A percentile compares a stretch with the other conserved stretches of the same genome.
These are phyloP conservation scores for Colletes gigas DNA, from an alignment of 1,140 invertebrate genomes.

Conservation along the genomic window DNA sequence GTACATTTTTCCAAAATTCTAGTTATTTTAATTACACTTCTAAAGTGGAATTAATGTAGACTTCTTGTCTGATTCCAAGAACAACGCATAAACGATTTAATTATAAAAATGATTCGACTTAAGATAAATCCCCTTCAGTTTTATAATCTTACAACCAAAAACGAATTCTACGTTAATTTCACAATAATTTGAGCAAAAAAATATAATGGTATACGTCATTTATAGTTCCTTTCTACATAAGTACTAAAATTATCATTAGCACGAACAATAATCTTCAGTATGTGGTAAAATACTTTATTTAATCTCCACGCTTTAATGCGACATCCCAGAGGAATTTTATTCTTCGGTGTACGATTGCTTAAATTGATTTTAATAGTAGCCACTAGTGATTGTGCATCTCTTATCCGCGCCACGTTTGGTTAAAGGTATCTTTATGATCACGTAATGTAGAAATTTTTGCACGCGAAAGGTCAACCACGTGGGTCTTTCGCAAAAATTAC, in stretches of 20 bases:
- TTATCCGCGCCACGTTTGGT: neutral
- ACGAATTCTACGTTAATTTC: neutral
- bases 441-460: slow-evolving; percentile 55
- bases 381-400: neutral
- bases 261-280: neutral
- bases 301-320: neutral
- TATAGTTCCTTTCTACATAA: too few species aligned
- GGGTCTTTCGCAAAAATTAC: slow-evolving; percentile 33
- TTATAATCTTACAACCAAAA: neutral
- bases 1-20: too few species aligned
- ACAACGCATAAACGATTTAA: too few species aligned
- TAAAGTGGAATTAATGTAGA: too few species aligned
- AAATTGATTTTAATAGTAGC: slow-evolving; percentile 22
- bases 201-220: too few species aligned
- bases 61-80: too few species aligned
- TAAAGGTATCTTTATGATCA: slow-evolving; percentile 7
- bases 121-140: too few species aligned
- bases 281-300: neutral
- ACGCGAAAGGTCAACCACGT: slow-evolving; percentile 49
- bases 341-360: neutral
- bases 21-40: too few species aligned
- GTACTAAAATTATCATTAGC: too few species aligned
- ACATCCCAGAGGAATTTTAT: too few species aligned
- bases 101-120: too few species aligned
- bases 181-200: too few species aligned